Base-by-base conservation (phyloP, 2,113 vertebrate genomes). In the Megaleporinus macrocephalus region DNA sequence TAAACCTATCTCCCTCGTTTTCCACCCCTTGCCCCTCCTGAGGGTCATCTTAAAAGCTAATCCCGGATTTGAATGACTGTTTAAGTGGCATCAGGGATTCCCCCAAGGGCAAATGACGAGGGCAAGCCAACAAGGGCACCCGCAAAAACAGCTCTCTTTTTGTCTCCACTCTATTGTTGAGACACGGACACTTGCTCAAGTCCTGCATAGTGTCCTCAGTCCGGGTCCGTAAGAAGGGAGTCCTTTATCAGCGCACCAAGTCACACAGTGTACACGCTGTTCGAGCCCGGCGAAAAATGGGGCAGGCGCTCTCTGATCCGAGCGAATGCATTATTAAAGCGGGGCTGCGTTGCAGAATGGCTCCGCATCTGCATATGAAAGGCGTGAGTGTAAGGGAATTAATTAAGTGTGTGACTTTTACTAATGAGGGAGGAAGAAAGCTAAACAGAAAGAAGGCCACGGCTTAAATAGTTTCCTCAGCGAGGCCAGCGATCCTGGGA, bases 321-420 rank as follows among this genome's bases (percentile, higher is more conserved):
- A 62, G 27, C 59, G 29, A 55, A 76, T 85, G 47, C 12, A 76
- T 83, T 83, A 85, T 85, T 76, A 79, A 83, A 85, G 72, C 68
- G 13, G 4, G 57, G 22, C 66, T 55, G 57, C 65, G 47, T 82
- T 18, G 47, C 73, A 41, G 76, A 71, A 47, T 4, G 22, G 57
- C 71, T 57, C 33, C 69, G 72, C 62, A 49, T 77, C 81, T 83
- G 59, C 81, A 68, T 83, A 76, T 79, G 80, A 83, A 83, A 83
- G 57, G 30, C 6, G 49, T 22, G 62, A 49, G 83, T 49, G 66
- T 72, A 30, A 73, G 57, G 55, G 66, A 83, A 86, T 83, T 85
- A 36, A 71, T 82, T 77, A 86, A 44, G 55, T 79, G 47, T 74
- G 41, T 68, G 84, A 80, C 80, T 80, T 83, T 47, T 80, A 79